Evolutionary conservation across 2,797 vertebrate species (phyloP).

Genomic region (Pangasius djambal): DNA sequence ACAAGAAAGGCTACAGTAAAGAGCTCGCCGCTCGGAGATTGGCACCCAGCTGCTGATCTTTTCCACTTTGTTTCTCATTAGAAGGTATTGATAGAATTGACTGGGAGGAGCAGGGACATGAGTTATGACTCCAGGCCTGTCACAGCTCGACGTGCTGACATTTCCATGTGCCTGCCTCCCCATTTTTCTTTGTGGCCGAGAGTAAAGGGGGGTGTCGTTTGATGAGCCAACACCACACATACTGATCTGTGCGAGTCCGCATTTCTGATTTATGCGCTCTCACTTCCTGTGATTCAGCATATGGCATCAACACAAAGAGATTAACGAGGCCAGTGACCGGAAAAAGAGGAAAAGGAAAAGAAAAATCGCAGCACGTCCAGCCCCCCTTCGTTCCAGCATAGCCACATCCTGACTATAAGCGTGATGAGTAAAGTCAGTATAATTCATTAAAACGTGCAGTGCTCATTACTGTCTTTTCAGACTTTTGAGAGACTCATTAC

Average conservation of each 20-base stretch:
- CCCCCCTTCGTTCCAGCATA: conserved; percentile 56
- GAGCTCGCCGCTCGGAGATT: conserved; percentile 31
- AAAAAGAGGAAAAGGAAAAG: conserved; percentile 56
- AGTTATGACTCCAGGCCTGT: conserved; percentile 56
- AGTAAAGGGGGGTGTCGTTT: conserved; percentile 39
- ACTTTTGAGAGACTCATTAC: conserved; percentile 86
- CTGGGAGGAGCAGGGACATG: conserved; percentile 53
- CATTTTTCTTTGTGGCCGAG: conserved; percentile 49
- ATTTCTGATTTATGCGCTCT: conserved; percentile 60
- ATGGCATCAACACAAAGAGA: conserved; percentile 64
- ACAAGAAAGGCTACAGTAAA: background rate
- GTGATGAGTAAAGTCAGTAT: conserved; percentile 74
- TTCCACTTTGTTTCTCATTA: conserved; percentile 58
- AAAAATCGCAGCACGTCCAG: conserved; percentile 67
- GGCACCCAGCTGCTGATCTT: conserved; percentile 49
- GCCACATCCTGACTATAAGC: conserved; percentile 69
- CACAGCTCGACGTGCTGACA: conserved; percentile 57
- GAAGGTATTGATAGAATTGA: conserved; percentile 56
- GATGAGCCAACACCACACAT: conserved; percentile 44
- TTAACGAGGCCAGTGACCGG: conserved; percentile 65
- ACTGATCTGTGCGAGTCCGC: conserved; percentile 25
- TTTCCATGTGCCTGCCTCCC: conserved; percentile 55
- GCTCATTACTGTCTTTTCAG: conserved; percentile 82
- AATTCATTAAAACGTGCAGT: conserved; percentile 80
- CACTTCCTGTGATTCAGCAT: conserved; percentile 67